A percentile compares a stretch with the other conserved stretches of the same genome.
phyloP scores from a whole-genome alignment of 2,797 vertebrate species.

The Tachyglossus aculeatus region DNA sequence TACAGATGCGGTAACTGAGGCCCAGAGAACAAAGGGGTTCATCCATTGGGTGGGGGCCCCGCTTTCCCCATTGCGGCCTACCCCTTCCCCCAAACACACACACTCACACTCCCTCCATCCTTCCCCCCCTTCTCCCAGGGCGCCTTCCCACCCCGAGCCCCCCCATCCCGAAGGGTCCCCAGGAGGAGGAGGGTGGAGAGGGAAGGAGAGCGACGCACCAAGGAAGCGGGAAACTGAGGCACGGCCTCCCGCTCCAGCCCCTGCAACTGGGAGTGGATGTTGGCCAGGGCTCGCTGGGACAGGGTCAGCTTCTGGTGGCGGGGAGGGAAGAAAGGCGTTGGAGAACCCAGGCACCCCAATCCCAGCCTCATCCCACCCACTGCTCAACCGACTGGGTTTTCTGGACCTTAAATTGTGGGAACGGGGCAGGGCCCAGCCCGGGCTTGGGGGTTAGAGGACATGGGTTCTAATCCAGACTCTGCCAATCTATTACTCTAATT shows the following conservation, averaged over 20 bases:
- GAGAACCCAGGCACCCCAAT: background rate
- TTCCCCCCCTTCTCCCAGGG: background rate
- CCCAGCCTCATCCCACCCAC: background rate
- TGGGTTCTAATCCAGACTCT: too few relatives aligned
- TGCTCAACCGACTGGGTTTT: too few relatives aligned
- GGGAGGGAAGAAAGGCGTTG: background rate
- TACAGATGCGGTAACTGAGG: too few relatives aligned
- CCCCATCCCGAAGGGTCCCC: background rate
- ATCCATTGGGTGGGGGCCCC: too few relatives aligned
- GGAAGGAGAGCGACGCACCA: slow-evolving; percentile 79
- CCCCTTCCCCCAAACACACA: too few relatives aligned
- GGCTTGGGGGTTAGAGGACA: too few relatives aligned
- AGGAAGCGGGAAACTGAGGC: slow-evolving; percentile 85
- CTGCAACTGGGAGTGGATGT: slow-evolving; percentile 88
- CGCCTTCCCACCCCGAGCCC: background rate
- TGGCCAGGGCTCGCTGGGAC: slow-evolving; percentile 90
- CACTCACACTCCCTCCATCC: too few relatives aligned
- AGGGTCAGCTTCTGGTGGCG: slow-evolving; percentile 78
- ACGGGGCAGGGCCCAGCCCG: too few relatives aligned
- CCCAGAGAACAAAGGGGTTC: too few relatives aligned
- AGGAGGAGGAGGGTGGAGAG: too few relatives aligned
- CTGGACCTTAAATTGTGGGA: background rate
- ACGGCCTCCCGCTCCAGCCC: slow-evolving; percentile 86
- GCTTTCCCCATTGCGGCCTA: too few relatives aligned
- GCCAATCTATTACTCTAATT: too few relatives aligned